Evolutionary conservation across 2,797 vertebrate genomes (phyloP).

Genomic region (Pipistrellus pygmaeus): DNA sequence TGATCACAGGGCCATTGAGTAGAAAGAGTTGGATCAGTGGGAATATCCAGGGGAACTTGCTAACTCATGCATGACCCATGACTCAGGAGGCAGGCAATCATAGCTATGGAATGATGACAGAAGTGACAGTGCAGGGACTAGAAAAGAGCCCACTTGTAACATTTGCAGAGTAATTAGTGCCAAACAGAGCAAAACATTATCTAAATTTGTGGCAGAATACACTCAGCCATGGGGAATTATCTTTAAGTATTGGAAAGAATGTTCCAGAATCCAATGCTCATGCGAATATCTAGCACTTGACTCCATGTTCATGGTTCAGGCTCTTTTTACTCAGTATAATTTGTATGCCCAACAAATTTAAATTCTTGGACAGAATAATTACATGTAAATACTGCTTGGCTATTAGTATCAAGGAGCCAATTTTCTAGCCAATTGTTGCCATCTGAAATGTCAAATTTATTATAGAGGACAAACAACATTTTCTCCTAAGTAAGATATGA

Average conservation of each 20-base stretch:
- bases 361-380: conserved; percentile 87
- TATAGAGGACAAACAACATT: conserved; percentile 69
- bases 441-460: conserved; percentile 86
- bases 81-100: not conserved
- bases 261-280: not conserved
- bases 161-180: conserved; percentile 63
- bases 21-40: not conserved
- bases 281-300: conserved; percentile 61
- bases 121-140: conserved; percentile 8
- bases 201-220: conserved; percentile 49
- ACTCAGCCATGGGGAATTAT: conserved; percentile 59
- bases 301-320: conserved; percentile 77
- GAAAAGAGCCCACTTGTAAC: not conserved
- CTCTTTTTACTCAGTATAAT: conserved; percentile 80
- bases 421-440: conserved; percentile 87
- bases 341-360: conserved; percentile 85
- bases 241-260: conserved; percentile 50
- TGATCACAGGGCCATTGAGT: not conserved
- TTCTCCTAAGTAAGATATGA: conserved; percentile 80
- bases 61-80: not conserved
- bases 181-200: conserved; percentile 48
- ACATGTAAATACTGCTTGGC: conserved; percentile 83
- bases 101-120: not conserved
- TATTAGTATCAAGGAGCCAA: conserved; percentile 86
- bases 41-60: conserved; percentile 27